phyloP scores from a whole-genome alignment of 2,888 invertebrate genomes.

The Caenorhabditis sp. region DNA sequence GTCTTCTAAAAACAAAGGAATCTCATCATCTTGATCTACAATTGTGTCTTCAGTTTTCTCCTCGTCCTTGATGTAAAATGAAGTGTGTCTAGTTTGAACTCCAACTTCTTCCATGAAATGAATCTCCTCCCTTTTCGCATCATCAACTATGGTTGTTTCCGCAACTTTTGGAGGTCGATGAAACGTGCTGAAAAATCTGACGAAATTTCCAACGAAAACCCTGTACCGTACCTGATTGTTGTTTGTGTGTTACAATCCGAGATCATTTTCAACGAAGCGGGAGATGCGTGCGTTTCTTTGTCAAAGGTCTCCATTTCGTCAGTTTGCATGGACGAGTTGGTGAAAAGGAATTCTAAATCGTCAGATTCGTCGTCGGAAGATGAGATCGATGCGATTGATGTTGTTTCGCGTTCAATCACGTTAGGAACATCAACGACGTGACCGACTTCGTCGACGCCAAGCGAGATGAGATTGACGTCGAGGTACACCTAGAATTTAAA shows the following conservation, averaged over 20 bases:
- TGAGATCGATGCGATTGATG: neutral
- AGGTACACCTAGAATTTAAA: neutral
- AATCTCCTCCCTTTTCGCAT: slow-evolving; percentile 13
- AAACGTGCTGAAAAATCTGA: slow-evolving; percentile 20
- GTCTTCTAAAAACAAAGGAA: neutral
- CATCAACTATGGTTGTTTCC: slow-evolving; percentile 23
- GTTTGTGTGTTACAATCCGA: slow-evolving; percentile 27
- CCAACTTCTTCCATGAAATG: slow-evolving; percentile 25
- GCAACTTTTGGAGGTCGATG: slow-evolving; percentile 20
- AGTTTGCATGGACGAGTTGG: slow-evolving; percentile 26
- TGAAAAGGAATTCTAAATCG: slow-evolving; percentile 25
- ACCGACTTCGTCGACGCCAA: slow-evolving; percentile 43
- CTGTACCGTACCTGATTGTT: slow-evolving; percentile 17
- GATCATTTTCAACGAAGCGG: slow-evolving; percentile 15
- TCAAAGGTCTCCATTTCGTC: slow-evolving; percentile 17
- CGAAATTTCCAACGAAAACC: neutral
- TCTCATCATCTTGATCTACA: slow-evolving; percentile 6
- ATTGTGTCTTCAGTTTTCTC: slow-evolving; percentile 5
- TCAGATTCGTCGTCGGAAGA: neutral
- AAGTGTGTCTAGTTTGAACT: slow-evolving; percentile 29
- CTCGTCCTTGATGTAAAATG: slow-evolving; percentile 14
- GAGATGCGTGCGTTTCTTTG: slow-evolving; percentile 16
- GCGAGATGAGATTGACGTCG: slow-evolving; percentile 11
- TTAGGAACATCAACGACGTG: slow-evolving; percentile 26
- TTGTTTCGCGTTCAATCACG: neutral